Base-by-base conservation (phyloP, 2,888 invertebrate species). In the Achlya flavicornis region DNA sequence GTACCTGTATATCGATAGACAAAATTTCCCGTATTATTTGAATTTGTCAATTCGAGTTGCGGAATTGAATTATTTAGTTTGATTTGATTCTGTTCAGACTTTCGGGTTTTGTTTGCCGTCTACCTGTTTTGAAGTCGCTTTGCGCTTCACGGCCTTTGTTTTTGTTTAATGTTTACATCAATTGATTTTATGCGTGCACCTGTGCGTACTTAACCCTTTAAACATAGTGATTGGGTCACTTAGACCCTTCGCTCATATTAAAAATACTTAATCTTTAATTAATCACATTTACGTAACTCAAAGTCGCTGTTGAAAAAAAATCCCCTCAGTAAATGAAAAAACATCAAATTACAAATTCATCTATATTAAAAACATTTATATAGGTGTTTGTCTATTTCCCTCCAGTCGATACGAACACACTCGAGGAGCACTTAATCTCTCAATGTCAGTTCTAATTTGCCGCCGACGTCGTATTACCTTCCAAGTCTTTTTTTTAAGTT, bases 391-490 rank as follows among this genome's bases (percentile, higher is more conserved):
- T 83, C 76, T 80, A 78, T 81, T 76, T 74, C 79, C 72, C 75
- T 75, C 71, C 71, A 59, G 60, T 19, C 41, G 60, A 41, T 41
- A 88, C 84, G 81, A 81, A 85, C 85, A 84, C 83, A 86, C 84
- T 84, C 84, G 78, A 85, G 84, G 72, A 77, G 83, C 85, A 87
- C 90, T 89, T 93, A 92, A 93, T 93, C 90, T 92, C 90, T 93
- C 93, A 93, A 89, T 90, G 93, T 93, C 93, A 87, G 89, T 86
- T 87, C 91, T 93, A 92, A 93, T 93, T 93, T 93, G 88, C 84
- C 82, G 80, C 84, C 77, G 80, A 90, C 87, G 85, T 93, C 93
- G 87, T 84, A 89, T 93, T 93, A 92, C 92, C 85, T 90, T 87
- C 86, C 81, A 81, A 86, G 89, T 86, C 87, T 90, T 91, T 90